A percentile compares a stretch with the other conserved stretches of the same genome.
phyloP scores from a whole-genome alignment of 2,888 invertebrate species.

The Meiosimyza decipiens region DNA sequence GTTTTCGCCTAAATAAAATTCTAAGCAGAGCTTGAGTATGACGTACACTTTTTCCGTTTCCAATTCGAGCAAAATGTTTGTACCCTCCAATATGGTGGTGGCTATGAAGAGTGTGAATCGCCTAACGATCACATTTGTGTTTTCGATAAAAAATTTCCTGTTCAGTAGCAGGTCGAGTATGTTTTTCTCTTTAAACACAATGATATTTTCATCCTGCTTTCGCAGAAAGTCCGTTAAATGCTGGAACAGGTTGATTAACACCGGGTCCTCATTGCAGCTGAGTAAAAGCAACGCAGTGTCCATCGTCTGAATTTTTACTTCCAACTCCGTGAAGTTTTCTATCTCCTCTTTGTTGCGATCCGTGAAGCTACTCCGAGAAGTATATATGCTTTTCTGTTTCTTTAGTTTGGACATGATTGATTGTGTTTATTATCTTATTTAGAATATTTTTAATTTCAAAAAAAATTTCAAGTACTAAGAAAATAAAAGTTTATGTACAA shows the following conservation, averaged over 20 bases:
- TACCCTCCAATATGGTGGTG: slow-evolving; percentile 50
- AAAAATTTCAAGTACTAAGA: too few species aligned
- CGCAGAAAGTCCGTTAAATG: slow-evolving; percentile 54
- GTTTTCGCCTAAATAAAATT: slow-evolving; percentile 49
- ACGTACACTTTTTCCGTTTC: slow-evolving; percentile 42
- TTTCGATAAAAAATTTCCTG: slow-evolving; percentile 50
- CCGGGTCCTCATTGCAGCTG: slow-evolving; percentile 52
- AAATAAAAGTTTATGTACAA: too few species aligned
- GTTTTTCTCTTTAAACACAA: slow-evolving; percentile 47
- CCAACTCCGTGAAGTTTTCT: slow-evolving; percentile 49
- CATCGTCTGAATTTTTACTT: slow-evolving; percentile 46
- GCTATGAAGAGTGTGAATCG: slow-evolving; percentile 54
- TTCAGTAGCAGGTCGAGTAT: slow-evolving; percentile 50
- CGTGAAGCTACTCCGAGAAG: slow-evolving; percentile 47
- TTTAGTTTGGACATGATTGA: slow-evolving; percentile 20
- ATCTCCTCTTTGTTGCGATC: slow-evolving; percentile 52
- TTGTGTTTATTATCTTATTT: too few species aligned
- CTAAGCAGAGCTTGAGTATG: slow-evolving; percentile 46
- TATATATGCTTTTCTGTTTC: slow-evolving; percentile 34
- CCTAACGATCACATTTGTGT: slow-evolving; percentile 48
- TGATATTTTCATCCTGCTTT: slow-evolving; percentile 51
- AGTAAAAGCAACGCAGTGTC: slow-evolving; percentile 53
- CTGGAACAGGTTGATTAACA: slow-evolving; percentile 52
- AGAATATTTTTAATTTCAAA: too few species aligned
- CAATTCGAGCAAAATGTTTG: slow-evolving; percentile 51